Evolutionary conservation across 2,888 invertebrate genomes (phyloP).

Genomic region (Diarsia mendica): DNA sequence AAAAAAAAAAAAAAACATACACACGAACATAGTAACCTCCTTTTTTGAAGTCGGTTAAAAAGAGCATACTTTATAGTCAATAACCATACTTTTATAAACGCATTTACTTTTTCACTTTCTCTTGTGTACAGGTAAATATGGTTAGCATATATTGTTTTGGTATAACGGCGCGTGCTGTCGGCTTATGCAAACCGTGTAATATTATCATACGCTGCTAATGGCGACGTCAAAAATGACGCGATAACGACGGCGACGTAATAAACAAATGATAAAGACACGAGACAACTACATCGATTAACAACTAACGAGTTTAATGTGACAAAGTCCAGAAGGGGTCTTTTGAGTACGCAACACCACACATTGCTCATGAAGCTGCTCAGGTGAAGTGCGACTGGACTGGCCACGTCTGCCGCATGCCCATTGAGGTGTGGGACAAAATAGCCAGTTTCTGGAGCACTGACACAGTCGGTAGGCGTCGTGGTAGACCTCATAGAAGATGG

Average conservation of each 20-base stretch:
- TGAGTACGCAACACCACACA: too few species aligned
- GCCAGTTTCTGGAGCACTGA: too few species aligned
- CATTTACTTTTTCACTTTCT: slow-evolving; percentile 30
- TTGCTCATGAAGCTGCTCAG: too few species aligned
- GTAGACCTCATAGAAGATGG: too few species aligned
- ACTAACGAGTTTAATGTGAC: slow-evolving; percentile 9
- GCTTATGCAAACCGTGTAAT: slow-evolving; percentile 25
- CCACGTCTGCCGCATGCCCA: too few species aligned
- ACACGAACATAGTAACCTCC: too few species aligned
- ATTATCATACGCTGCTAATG: slow-evolving; percentile 36
- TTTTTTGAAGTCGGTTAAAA: too few species aligned
- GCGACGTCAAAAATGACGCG: slow-evolving; percentile 18
- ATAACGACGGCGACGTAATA: slow-evolving; percentile 25
- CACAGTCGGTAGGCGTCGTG: too few species aligned
- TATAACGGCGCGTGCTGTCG: slow-evolving; percentile 4
- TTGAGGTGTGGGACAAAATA: too few species aligned
- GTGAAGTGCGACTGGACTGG: too few species aligned
- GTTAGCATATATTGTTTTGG: slow-evolving; percentile 19
- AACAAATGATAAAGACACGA: slow-evolving; percentile 23
- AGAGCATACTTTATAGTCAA: background rate
- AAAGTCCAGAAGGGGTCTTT: slow-evolving; percentile 11
- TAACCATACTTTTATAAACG: background rate
- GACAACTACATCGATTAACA: slow-evolving; percentile 12
- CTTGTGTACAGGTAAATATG: slow-evolving; percentile 21
- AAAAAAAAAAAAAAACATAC: too few species aligned